phyloP scores from a whole-genome alignment of 2,113 vertebrate species.

The Neopipo cinnamomea region DNA sequence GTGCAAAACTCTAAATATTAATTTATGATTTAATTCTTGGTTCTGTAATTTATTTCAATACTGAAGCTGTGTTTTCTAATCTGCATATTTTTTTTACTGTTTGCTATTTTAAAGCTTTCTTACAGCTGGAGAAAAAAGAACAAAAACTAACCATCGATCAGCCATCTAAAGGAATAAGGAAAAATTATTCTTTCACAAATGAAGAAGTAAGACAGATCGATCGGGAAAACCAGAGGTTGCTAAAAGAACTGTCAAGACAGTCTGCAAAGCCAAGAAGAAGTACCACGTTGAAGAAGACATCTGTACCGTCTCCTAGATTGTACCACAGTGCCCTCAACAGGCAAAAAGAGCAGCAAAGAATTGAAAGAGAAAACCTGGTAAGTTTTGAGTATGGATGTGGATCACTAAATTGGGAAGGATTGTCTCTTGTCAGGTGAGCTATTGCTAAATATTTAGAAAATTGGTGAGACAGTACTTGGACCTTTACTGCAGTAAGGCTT shows the following conservation, averaged over 20 bases:
- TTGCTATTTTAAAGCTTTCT: conserved; percentile 75
- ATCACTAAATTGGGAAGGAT: neutral
- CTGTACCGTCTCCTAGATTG: conserved; percentile 48
- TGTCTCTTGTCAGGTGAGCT: neutral
- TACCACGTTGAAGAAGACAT: conserved; percentile 45
- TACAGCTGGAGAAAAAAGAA: conserved; percentile 78
- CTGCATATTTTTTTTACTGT: neutral
- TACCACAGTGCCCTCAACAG: conserved; percentile 89
- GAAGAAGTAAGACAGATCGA: conserved; percentile 88
- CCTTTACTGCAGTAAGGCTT: neutral
- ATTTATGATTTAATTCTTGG: neutral
- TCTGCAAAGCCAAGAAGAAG: conserved; percentile 70
- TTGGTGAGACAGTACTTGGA: neutral
- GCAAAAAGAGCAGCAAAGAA: conserved; percentile 88
- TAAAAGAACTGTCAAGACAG: conserved; percentile 82
- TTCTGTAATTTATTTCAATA: neutral
- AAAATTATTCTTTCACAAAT: conserved; percentile 90
- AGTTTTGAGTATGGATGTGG: conserved; percentile 45
- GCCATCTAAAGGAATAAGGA: conserved; percentile 69
- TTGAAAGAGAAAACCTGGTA: conserved; percentile 92
- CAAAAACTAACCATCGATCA: conserved; percentile 66
- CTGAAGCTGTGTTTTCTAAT: neutral
- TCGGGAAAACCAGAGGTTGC: conserved; percentile 88
- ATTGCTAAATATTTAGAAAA: neutral
- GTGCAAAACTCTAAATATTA: neutral